Base-by-base conservation (phyloP, 2,888 invertebrate species). In the Sarcophaga subvicina region DNA sequence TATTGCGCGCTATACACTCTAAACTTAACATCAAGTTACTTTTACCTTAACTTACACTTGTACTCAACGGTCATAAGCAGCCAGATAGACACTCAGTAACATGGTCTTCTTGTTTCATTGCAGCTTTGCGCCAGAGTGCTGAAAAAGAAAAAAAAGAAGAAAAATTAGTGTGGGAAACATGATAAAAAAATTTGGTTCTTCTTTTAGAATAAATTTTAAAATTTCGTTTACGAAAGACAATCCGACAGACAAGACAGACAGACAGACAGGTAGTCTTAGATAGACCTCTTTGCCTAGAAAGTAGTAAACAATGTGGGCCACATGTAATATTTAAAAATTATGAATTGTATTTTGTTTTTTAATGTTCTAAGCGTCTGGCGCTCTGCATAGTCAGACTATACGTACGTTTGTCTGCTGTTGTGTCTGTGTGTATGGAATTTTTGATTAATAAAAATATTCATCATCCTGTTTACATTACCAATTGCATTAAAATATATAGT, bases 81-180 rank as follows among this genome's bases (percentile, higher is more conserved):
- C 62, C 71, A 66, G 47, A 69, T 67, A 17, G 67, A 81, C 47
- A 67, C 14, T 37, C 22, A 49, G 11, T 27, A 71, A 71, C 62
- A 78, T 67, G 59, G 70, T 45, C 70, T 63, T 72, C 17, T 25
- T 63, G 25, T 75, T 17, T 20, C 75, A 49, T 64, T 54, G 63
- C 63, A 47, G 27, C 22, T 66, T 25, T 54, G 14, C 37, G 37
- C 63, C 54, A 49, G 60, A 78, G 60, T 70, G 66, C 73, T 81
- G 76, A 87, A 87, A 87, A 83, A 37, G 76, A 87, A 87, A 87
- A 83, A 8, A 3, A 10, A 37, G 10, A 37, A 37, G 37, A 37
- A 37, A 85, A 82, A 82, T 77, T 86, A 86, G 84, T 87, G 87
- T 87, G 87, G 87, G 87, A 87, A 87, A 81, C 45, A 73, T 73